Evolutionary conservation across 2,797 vertebrate genomes (phyloP), one percentile per base, ranked within the genome.

Genomic region (Onychomys torridus): DNA sequence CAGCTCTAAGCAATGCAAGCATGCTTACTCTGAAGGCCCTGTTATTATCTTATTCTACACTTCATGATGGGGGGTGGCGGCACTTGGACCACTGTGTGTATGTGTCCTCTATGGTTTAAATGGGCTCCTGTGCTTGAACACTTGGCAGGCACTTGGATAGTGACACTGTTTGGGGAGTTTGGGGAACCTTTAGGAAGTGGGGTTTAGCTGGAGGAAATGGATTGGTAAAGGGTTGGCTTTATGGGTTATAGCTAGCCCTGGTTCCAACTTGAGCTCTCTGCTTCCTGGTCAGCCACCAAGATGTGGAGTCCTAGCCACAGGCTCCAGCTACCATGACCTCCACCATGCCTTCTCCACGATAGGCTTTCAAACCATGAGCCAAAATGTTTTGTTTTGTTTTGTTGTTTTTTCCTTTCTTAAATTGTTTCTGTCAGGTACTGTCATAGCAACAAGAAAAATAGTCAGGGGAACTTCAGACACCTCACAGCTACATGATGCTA

Each of bases 11-110:
- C 52, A 83, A 29, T 12, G 0, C 6, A 12, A 69, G n/a, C 17
- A 67, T 14, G 12, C 65, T 67, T 6, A 25, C 71, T 79, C 71
- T 75, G 57, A 61, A 78, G n/a, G 29, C 16, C 46, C 10, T 12
- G 10, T 27, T 76, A 59, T 73, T 63, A 79, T 2, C 14, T 10
- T 4, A 29, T 25, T 5, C 0, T 1, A 4, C 5, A 4, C 25
- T 32, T 63, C 43, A 16, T 6, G 37, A 32, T 5, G 21, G 57
- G 1, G 12, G 49, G 11, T 13, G 49, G 49, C 2, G 49, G 49
- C 49, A 52, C 49, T 52, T 52, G 12, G 49, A 52, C 0, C 43
- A 52, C 59, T 40, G 11, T 82, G n/a, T 37, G 79, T 63, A 6
- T 32, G 76, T 14, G 9, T 6, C 6, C 21, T 61, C 61, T 52